phyloP scores from a whole-genome alignment of 1,140 invertebrate genomes.

The Samia ricini region DNA sequence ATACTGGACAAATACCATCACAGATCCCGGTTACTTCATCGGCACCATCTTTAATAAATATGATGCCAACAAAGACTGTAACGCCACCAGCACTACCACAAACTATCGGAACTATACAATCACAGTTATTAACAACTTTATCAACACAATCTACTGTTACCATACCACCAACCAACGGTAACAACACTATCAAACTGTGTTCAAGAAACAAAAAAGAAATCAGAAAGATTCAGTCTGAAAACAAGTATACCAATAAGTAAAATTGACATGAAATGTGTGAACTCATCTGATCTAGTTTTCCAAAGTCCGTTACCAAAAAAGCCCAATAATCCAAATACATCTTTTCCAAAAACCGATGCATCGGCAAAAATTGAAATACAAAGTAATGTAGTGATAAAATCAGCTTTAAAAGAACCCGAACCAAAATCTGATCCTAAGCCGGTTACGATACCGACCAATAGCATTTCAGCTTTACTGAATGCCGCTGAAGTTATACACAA shows the following conservation, averaged over 20 bases:
- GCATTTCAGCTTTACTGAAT: slow-evolving; percentile 56
- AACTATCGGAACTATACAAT: neutral
- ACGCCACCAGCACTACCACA: neutral
- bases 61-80: neutral
- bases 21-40: neutral
- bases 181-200: slow-evolving; percentile 9
- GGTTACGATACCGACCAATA: slow-evolving; percentile 29
- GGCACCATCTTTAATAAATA: neutral
- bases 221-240: slow-evolving; percentile 68
- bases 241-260: slow-evolving; percentile 73
- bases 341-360: slow-evolving; percentile 31
- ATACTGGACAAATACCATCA: neutral
- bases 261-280: slow-evolving; percentile 70
- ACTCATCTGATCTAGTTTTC: slow-evolving; percentile 42
- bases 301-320: slow-evolving; percentile 42
- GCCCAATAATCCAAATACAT: neutral
- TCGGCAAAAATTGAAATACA: slow-evolving; percentile 59
- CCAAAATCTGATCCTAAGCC: neutral
- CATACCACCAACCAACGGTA: slow-evolving; percentile 31
- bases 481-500: slow-evolving; percentile 59
- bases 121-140: neutral
- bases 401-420: slow-evolving; percentile 35
- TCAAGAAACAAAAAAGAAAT: slow-evolving; percentile 50
- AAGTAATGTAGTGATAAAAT: slow-evolving; percentile 63
- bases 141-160: slow-evolving; percentile 29